A percentile compares a stretch with the other conserved stretches of the same genome.
phyloP scores from a whole-genome alignment of 1,140 invertebrate species.

The Drosophila kepulauana region DNA sequence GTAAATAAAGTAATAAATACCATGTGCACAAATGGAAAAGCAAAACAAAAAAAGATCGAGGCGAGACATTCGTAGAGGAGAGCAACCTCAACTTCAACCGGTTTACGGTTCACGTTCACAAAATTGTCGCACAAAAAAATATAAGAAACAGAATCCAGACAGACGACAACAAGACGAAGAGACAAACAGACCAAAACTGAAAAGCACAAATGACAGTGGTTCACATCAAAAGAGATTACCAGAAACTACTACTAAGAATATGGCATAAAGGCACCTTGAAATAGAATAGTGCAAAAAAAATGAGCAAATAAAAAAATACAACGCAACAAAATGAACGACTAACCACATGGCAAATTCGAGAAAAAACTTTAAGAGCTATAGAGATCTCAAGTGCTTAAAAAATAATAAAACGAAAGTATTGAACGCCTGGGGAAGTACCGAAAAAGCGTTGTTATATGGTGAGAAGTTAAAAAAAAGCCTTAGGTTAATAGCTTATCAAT shows the following conservation, averaged over 20 bases:
- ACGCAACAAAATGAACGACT: background rate
- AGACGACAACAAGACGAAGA: constrained; percentile 1
- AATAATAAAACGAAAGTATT: background rate
- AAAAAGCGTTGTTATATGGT: background rate
- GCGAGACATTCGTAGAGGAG: constrained; percentile 32
- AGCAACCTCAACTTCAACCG: constrained; percentile 45
- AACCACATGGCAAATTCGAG: constrained; percentile 11
- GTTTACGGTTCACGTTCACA: constrained; percentile 56
- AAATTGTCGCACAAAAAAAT: constrained; percentile 56
- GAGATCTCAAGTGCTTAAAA: background rate
- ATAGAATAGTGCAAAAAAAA: constrained; percentile 25
- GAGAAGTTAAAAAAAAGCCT: background rate
- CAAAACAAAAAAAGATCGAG: constrained; percentile 45
- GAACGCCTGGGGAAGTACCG: background rate
- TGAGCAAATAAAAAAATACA: too few species aligned
- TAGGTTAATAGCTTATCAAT: constrained; percentile 1
- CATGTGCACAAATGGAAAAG: constrained; percentile 54
- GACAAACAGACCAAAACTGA: constrained; percentile 36
- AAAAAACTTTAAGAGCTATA: background rate
- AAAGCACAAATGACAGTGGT: constrained; percentile 71
- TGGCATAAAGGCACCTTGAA: constrained; percentile 15
- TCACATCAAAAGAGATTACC: constrained; percentile 41
- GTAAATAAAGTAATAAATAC: constrained; percentile 61
- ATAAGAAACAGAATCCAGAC: constrained; percentile 25
- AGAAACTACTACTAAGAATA: constrained; percentile 11